Evolutionary conservation across 2,888 invertebrate genomes (phyloP), one percentile per base, ranked within the genome.

Genomic region (Nebria salina): DNA sequence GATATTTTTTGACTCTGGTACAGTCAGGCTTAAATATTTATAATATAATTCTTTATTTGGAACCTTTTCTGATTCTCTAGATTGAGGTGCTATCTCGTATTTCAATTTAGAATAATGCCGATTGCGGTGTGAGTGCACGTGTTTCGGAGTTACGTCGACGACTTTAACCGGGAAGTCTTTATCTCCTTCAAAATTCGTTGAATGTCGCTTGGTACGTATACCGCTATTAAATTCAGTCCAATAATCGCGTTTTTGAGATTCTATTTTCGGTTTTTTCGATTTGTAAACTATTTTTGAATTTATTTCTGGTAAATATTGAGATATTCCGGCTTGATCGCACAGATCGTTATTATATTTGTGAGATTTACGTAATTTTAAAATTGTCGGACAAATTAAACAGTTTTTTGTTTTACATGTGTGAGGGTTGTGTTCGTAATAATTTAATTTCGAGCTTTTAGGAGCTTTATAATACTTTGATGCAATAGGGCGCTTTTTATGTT

Each of bases 221-320:
- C 54, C 54, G 3, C 54, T 13, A 54, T 13, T 54, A 13, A 54
- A 13, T 54, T 54, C 13, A 8, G 54, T 54, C 54, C 54, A 34
- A 34, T 34, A 34, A 34, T 34, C 34, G 5, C 34, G 34, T 4
- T 34, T 34, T 34, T 34, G 34, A 34, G 34, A 34, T 34, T 34
- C 4, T 34, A 34, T 34, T 34, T 5, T 34, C 4, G 34, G 34
- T 34, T 34, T 34, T 34, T 34, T 34, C 34, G 34, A 34, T 34
- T 34, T 34, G 34, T 34, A 34, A 34, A 34, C 5, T 34, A n/a
- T 15, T 66, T 66, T 11, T 66, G 66, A 66, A 66, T 7, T 11
- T 1, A 70, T 70, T 70, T 70, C 70, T 20, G 70, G 70, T 34
- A 70, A 70, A 70, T 70, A 70, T 25, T 70, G 70, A 70, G 70